Conservation (phyloP, 2,888 invertebrate genomes). For the Saturnia japonica region DNA sequence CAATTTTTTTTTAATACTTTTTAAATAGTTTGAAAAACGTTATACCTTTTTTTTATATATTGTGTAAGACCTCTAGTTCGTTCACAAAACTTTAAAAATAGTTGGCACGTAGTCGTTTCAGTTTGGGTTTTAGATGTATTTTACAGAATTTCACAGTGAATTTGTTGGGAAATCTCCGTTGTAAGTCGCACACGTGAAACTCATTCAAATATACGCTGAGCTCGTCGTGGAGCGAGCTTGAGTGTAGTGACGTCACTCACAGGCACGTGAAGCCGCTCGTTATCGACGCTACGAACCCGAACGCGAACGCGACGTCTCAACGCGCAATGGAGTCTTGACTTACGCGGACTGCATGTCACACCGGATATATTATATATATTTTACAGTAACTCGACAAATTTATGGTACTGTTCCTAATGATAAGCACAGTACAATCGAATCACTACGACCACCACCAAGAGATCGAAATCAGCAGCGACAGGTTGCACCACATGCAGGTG, state of each 20-base stretch:
- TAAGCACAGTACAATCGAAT: too few species aligned
- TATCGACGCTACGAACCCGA: conserved; percentile 27
- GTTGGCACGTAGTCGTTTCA: background rate
- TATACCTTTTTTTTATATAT: too few species aligned
- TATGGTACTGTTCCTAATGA: too few species aligned
- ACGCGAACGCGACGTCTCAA: conserved; percentile 13
- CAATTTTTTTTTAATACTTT: too few species aligned
- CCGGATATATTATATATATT: conserved; percentile 20
- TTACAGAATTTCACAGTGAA: conserved; percentile 12
- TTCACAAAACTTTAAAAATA: too few species aligned
- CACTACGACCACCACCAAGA: too few species aligned
- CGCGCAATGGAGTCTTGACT: background rate
- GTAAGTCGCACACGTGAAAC: conserved; percentile 3
- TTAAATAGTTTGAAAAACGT: too few species aligned
- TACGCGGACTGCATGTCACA: conserved; percentile 25
- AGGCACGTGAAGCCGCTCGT: conserved; percentile 36
- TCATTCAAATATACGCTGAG: conserved; percentile 1
- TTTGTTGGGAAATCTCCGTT: conserved; percentile 2
- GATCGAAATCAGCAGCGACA: too few species aligned
- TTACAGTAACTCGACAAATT: too few species aligned
- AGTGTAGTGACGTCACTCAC: conserved; percentile 16
- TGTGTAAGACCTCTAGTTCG: too few species aligned
- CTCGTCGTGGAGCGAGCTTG: conserved; percentile 1
- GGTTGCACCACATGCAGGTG: too few species aligned
- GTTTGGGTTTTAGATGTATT: background rate